Evolutionary conservation across 2,113 vertebrate species (phyloP).

Genomic region (Spea bombifrons): DNA sequence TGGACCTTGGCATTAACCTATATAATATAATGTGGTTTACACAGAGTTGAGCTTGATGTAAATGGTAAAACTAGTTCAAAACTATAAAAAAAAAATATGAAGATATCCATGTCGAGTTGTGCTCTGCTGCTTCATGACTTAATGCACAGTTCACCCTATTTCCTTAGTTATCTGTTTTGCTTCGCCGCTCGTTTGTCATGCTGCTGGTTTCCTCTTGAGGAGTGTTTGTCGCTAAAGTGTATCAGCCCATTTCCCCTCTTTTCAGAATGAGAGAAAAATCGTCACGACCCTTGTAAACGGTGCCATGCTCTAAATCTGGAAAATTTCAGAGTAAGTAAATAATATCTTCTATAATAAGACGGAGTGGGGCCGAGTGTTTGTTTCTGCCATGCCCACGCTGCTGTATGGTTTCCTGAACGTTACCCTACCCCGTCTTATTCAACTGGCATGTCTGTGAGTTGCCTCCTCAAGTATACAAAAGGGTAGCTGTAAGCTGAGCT

Average conservation of each 20-base stretch:
- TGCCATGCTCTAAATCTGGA: too few relatives aligned
- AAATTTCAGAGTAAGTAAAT: background rate
- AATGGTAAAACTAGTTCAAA: too few relatives aligned
- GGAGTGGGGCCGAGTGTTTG: background rate
- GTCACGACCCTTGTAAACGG: too few relatives aligned
- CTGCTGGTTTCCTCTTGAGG: conserved; percentile 18
- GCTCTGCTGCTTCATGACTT: background rate
- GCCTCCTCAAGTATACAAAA: background rate
- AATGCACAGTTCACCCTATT: background rate
- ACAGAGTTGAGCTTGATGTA: too few relatives aligned
- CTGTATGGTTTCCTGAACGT: conserved; percentile 34
- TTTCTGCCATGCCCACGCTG: background rate
- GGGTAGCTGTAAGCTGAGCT: conserved; percentile 8
- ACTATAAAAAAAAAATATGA: too few relatives aligned
- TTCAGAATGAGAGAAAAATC: background rate
- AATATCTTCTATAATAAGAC: background rate
- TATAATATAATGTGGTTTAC: too few relatives aligned
- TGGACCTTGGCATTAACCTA: too few relatives aligned
- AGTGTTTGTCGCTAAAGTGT: conserved; percentile 15
- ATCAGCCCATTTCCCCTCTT: conserved; percentile 27
- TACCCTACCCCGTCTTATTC: conserved; percentile 3
- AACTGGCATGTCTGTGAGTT: background rate
- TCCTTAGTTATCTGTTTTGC: conserved; percentile 13
- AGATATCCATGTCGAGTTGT: too few relatives aligned
- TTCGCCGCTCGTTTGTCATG: background rate